phyloP scores from a whole-genome alignment of 2,797 vertebrate genomes.

The Psittacula derbiana region DNA sequence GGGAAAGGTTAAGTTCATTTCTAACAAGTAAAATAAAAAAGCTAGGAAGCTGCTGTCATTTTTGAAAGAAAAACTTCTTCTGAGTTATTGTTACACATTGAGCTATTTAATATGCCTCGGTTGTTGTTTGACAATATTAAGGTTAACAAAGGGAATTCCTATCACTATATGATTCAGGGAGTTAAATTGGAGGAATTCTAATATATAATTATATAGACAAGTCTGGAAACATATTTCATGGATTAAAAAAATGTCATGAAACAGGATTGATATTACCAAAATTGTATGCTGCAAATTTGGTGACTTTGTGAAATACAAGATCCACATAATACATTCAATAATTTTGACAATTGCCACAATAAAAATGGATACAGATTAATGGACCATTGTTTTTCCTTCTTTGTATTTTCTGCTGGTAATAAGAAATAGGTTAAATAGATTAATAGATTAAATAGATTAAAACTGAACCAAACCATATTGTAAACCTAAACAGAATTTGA shows the following conservation, averaged over 20 bases:
- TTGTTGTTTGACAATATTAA: background rate
- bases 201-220: background rate
- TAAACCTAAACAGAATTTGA: background rate
- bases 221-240: background rate
- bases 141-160: background rate
- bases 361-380: background rate
- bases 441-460: background rate
- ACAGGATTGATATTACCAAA: background rate
- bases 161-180: background rate
- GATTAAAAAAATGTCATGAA: background rate
- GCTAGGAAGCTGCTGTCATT: background rate
- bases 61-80: background rate
- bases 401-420: background rate
- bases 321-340: background rate
- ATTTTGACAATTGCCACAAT: background rate
- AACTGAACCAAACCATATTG: background rate
- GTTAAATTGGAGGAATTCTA: background rate
- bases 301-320: background rate
- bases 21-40: background rate
- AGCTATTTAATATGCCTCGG: background rate
- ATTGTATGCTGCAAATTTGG: background rate
- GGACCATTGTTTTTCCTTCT: background rate
- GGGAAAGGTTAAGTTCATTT: constrained; percentile 43
- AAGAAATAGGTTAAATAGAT: background rate
- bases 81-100: background rate